Conservation (phyloP, 1,140 invertebrate species). For the Trachymyrmex cornetzi region DNA sequence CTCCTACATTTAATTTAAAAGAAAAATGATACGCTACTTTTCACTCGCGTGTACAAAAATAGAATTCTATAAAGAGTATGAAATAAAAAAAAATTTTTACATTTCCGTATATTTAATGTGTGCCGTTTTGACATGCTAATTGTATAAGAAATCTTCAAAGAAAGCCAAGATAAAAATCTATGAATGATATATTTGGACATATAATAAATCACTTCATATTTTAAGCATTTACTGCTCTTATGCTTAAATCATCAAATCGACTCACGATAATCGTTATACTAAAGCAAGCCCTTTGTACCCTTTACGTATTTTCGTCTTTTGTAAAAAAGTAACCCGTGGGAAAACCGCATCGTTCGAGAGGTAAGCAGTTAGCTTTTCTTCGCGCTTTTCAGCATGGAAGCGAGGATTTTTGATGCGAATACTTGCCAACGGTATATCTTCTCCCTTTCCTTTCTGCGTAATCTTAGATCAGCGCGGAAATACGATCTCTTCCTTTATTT, state of each 20-base stretch:
- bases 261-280: slow-evolving; percentile 8
- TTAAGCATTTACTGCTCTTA: neutral
- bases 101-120: neutral
- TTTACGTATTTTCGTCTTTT: slow-evolving; percentile 27
- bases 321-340: slow-evolving; percentile 24
- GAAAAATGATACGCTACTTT: neutral
- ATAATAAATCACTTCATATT: neutral
- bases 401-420: slow-evolving; percentile 60
- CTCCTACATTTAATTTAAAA: neutral
- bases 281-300: slow-evolving; percentile 35
- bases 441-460: slow-evolving; percentile 41
- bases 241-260: slow-evolving; percentile 10
- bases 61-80: neutral
- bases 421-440: slow-evolving; percentile 56
- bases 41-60: neutral
- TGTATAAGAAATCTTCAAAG: neutral
- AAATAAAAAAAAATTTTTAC: neutral
- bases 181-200: neutral
- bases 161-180: neutral
- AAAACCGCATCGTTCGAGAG: slow-evolving; percentile 56
- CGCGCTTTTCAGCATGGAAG: slow-evolving; percentile 33
- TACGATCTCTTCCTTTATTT: slow-evolving; percentile 58
- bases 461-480: slow-evolving; percentile 63
- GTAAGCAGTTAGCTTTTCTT: slow-evolving; percentile 61
- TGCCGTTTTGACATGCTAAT: neutral